Evolutionary conservation across 2,888 invertebrate genomes (phyloP).

Genomic region (Prosapia bicincta): DNA sequence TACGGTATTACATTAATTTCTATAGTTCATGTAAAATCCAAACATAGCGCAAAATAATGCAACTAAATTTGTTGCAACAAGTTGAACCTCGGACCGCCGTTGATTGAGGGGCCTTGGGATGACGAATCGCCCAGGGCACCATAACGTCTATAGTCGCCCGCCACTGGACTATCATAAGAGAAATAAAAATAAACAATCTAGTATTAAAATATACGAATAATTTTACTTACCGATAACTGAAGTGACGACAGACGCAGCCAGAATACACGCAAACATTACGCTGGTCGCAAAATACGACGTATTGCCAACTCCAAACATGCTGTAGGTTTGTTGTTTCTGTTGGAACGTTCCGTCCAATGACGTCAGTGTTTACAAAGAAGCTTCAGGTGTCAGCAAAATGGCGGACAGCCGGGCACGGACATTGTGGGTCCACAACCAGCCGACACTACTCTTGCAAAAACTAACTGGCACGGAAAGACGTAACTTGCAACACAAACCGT

Average conservation of each 20-base stretch:
- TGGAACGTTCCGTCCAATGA: neutral
- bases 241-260: neutral
- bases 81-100: too few relatives aligned
- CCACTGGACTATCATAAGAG: too few relatives aligned
- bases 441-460: neutral
- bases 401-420: neutral
- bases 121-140: too few relatives aligned
- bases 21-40: too few relatives aligned
- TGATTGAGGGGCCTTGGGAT: too few relatives aligned
- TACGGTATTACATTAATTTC: too few relatives aligned
- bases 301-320: neutral
- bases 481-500: neutral
- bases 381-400: slow-evolving; percentile 2
- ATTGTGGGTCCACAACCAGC: neutral
- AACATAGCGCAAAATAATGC: too few relatives aligned
- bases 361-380: neutral
- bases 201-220: too few relatives aligned
- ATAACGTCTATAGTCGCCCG: too few relatives aligned
- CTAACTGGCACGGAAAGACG: too few relatives aligned
- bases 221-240: neutral
- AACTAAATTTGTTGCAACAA: too few relatives aligned
- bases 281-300: neutral
- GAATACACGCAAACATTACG: neutral
- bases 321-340: neutral
- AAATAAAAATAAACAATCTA: too few relatives aligned